A percentile compares a stretch with the other conserved stretches of the same genome.
Conservation (phyloP, 1,140 invertebrate species). For the Anoplophora glabripennis region DNA sequence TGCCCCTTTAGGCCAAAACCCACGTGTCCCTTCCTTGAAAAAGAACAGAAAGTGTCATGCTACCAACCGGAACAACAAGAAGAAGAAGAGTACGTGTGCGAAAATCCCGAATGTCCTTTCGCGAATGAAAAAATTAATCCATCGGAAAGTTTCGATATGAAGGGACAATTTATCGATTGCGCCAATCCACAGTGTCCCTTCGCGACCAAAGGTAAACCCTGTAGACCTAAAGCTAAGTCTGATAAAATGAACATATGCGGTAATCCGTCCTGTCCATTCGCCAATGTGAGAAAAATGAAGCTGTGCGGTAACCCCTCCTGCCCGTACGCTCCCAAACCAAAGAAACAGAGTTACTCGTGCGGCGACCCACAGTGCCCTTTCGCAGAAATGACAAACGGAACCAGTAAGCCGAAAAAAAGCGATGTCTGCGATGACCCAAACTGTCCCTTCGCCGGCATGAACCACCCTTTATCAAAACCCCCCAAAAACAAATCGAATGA, state of each 20-base stretch:
- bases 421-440: constrained; percentile 31
- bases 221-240: not conserved
- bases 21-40: constrained; percentile 21
- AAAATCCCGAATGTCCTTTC: constrained; percentile 25
- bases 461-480: not conserved
- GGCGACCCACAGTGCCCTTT: constrained; percentile 35
- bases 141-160: constrained; percentile 2
- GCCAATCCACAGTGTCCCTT: constrained; percentile 31
- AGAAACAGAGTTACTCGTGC: constrained; percentile 10
- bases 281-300: not conserved
- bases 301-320: constrained; percentile 20
- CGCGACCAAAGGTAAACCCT: not conserved
- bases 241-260: not conserved
- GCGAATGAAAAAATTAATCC: not conserved
- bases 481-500: constrained; percentile 28
- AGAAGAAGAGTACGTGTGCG: constrained; percentile 12
- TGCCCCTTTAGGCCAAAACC: constrained; percentile 32
- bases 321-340: constrained; percentile 1
- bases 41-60: not conserved
- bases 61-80: not conserved
- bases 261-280: not conserved
- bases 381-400: not conserved
- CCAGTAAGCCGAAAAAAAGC: too few relatives aligned
- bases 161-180: constrained; percentile 20
- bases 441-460: constrained; percentile 27